Base-by-base conservation (phyloP, 2,113 vertebrate genomes). In the Petrocephalus microphthalmus region DNA sequence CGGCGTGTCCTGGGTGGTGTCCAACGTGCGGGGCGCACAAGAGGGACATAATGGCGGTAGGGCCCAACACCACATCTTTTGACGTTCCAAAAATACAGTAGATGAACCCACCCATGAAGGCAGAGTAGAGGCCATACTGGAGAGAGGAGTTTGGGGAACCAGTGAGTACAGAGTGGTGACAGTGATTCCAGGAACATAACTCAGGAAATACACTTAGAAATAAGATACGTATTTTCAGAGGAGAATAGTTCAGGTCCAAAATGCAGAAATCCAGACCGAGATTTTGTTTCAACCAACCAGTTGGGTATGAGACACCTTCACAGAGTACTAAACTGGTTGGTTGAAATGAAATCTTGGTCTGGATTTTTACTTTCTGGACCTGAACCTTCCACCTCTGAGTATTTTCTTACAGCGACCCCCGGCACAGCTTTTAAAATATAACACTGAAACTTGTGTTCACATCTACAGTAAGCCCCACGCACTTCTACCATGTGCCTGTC, bases 31-130 rank as follows among this genome's bases (percentile, higher is more conserved):
- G 94, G 29, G 96, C 96, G 49, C 98, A 97, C 33, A 99, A 94
- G 49, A 99, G 96, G 0, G 98, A 99, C 98, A 99, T 97, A 95
- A 99, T 98, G 90, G 98, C 98, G 0, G 98, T 99, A 52, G 98
- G 98, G 25, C 98, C 98, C 92, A 99, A 93, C 0, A 98, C 99
- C 92, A 99, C 95, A 0, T 99, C 98, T 90, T 98, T 98, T 22
- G 98, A 97, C 0, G 98, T 99, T 88, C 98, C 98, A 90, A 99
- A 94, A 20, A 99, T 10, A 87, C 96, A 95, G 92, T 99, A 99
- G 56, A 99, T 93, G 7, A 99, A 99, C 83, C 98, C 96, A 13
- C 98, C 98, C 96, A 97, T 94, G 92, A 99, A 99, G 85, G 98
- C 96, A 0, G 98, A 99, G 57, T 99, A 99, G 57, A 99, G 96